Evolutionary conservation across 2,797 vertebrate genomes (phyloP), one percentile per base, ranked within the genome.

Genomic region (Sorex maritimensis): DNA sequence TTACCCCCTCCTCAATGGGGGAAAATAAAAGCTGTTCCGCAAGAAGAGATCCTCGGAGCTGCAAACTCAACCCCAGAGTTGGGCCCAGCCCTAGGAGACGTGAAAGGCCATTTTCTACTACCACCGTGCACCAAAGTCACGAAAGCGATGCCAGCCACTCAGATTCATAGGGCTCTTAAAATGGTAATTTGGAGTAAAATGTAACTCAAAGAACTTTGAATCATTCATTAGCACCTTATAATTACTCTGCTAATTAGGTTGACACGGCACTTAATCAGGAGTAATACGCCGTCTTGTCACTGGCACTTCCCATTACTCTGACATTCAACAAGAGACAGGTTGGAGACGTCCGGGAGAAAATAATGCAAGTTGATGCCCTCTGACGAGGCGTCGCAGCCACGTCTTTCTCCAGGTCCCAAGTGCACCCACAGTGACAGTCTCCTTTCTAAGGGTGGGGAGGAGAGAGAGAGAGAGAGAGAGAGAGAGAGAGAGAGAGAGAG

Each of bases 241-340:
- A 99, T 99, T 98, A 99, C 98, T 98, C 97, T 97, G 98, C 98
- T 99, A 99, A 99, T 99, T 98, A 99, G 98, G 98, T 97, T 98
- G 98, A 98, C 99, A 98, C 97, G 97, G 97, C 98, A 98, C 98
- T 99, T 99, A 98, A 98, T 98, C 98, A 96, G 98, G 97, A 98
- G 98, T 98, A 98, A 98, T 98, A 98, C 94, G 97, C 97, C 97
- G 97, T 97, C 98, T 98, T 98, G 98, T 98, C 97, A 93, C 93
- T 97, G 98, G 98, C 98, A 97, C 97, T 98, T 98, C 96, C 97
- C 97, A 96, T 97, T 98, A 97, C 97, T 98, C 97, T 98, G 98
- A 97, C 97, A 96, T 98, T 97, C 97, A 98, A 95, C 97, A 97
- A 95, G 96, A 98, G 96, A 98, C 97, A 96, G 97, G 96, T 97